Base-by-base conservation (phyloP, 2,888 invertebrate genomes). In the Leptinotarsa rubiginosa region DNA sequence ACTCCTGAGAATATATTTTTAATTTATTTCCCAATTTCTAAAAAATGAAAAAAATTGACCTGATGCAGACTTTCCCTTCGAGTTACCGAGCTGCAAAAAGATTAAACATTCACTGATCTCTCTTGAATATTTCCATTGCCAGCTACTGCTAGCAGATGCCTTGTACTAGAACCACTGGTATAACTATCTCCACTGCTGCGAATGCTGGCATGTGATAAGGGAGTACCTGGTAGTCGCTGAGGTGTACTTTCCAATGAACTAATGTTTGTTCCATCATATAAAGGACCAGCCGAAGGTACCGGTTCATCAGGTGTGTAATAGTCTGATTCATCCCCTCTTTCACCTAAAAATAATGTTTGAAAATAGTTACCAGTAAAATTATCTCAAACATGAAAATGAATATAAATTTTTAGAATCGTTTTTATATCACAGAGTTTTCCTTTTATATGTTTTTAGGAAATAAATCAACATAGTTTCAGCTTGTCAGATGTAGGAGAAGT, bases 111-210 rank as follows among this genome's bases (percentile, higher is more conserved):
- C 47, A 86, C 84, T 56, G 85, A 81, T 77, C 81, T 82, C 54
- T 86, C 87, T 49, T 81, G 78, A 31, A 81, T 70, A n/a, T 80
- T 79, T 71, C 83, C 83, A 52, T 80, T 80, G 72, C 86, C 87
- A 79, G 88, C 89, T 20, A 90, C 88, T 73, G 91, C 90, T 78
- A 95, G 89, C 79, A 95, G 88, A 85, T 94, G 93, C 41, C 93
- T 91, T 4, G 95, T 94, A 64, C 95, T 95, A n/a, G 94, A 93
- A 72, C 93, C 92, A 10, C 95, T 95, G 82, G 94, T 94, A 88
- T 94, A 95, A 83, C 95, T 95, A 85, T 95, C 95, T 73, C 93
- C 94, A 75, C 94, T 95, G 77, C 95, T 94, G 66, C 94, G 91
- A 77, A 91, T 91, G 85, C 92, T 92, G 22, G 91, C 89, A 83